phyloP scores from a whole-genome alignment of 1,140 invertebrate species.

The Dolichoris vasculosae region DNA sequence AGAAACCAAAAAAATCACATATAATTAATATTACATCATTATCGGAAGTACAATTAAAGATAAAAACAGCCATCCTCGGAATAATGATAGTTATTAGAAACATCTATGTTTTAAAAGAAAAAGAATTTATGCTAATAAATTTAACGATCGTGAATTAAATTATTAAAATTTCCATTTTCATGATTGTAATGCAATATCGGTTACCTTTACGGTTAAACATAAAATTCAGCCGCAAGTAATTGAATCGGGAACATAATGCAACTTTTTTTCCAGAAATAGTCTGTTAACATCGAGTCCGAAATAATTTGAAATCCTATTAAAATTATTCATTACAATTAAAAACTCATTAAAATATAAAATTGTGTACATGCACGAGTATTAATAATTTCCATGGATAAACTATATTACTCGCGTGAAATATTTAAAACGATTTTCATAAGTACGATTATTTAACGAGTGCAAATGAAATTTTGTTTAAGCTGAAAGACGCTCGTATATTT shows the following conservation, averaged over 20 bases:
- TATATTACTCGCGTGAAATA: too few species aligned
- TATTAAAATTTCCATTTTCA: slow-evolving; percentile 6
- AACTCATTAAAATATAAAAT: too few species aligned
- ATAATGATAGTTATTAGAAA: not conserved
- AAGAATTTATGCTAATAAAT: slow-evolving; percentile 1
- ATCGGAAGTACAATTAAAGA: not conserved
- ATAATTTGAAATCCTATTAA: too few species aligned
- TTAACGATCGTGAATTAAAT: not conserved
- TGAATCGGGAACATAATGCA: not conserved
- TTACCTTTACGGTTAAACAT: not conserved
- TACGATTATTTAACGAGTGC: too few species aligned
- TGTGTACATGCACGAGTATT: too few species aligned
- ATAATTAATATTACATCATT: not conserved
- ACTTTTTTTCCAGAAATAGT: too few species aligned
- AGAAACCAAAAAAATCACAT: not conserved
- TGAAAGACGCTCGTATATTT: not conserved
- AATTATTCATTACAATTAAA: too few species aligned
- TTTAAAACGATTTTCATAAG: too few species aligned
- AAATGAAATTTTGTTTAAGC: too few species aligned
- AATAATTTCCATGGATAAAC: too few species aligned
- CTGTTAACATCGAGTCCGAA: too few species aligned
- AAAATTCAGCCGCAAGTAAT: not conserved
- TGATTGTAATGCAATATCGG: not conserved
- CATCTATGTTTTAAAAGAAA: not conserved
- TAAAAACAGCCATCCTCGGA: not conserved